Conservation (phyloP, 2,888 invertebrate genomes). For the Onthophagus sagittarius region DNA sequence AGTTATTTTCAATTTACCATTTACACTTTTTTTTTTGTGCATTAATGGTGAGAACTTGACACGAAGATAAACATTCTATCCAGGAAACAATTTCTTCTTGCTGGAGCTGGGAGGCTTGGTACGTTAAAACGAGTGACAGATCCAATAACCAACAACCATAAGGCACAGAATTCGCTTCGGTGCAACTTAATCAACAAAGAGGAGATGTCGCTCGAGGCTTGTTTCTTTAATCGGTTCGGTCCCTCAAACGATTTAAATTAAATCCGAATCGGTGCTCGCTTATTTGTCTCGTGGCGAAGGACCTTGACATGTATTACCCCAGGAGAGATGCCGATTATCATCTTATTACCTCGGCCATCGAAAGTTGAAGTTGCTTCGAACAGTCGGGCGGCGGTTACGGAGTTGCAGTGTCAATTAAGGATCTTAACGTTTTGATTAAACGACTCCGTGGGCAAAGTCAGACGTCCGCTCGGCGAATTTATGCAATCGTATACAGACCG, state of each 20-base stretch:
- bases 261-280: background rate
- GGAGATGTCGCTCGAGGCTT: background rate
- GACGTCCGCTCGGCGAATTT: background rate
- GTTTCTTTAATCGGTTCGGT: background rate
- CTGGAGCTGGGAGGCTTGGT: background rate
- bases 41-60: background rate
- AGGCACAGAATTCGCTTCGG: background rate
- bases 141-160: background rate
- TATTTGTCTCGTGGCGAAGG: background rate
- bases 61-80: background rate
- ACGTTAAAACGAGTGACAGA: background rate
- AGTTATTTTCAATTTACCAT: background rate
- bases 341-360: background rate
- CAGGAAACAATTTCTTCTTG: background rate
- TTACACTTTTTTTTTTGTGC: background rate
- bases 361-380: background rate
- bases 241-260: background rate
- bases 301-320: background rate
- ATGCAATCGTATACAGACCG: background rate
- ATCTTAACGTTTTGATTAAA: background rate
- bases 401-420: background rate
- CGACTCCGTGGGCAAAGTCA: background rate
- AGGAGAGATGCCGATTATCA: background rate
- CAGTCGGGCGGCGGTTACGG: background rate
- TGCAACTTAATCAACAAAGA: background rate